Evolutionary conservation across 2,113 vertebrate genomes (phyloP), one percentile per base, ranked within the genome.

Genomic region (Oncorhynchus keta): DNA sequence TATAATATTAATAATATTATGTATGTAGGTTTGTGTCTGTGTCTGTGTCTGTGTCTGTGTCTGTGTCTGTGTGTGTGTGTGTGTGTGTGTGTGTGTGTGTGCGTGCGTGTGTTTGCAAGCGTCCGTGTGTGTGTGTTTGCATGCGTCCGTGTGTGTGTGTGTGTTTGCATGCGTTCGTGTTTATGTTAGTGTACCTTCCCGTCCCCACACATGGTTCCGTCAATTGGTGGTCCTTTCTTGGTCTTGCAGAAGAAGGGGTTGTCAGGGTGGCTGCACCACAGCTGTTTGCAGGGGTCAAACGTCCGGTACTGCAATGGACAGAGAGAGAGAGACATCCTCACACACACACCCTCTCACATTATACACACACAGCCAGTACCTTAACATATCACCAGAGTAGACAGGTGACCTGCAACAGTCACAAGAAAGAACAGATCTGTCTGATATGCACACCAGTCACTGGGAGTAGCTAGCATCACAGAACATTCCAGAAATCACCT

Each of bases 171-270:
- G 28, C 18, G 48, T 65, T 49, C 49, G 49, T 39, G 39, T 7
- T 22, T 18, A 70, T 57, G 67, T 68, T 62, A 67, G 20, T 69
- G 71, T 92, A 99, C 98, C 96, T 98, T 97, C 62, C 96, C 97
- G 48, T 95, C 92, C 0, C 96, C 96, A 73, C 98, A 99, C 93
- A 94, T 96, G 70, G 98, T 99, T 76, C 98, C 98, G 6, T 99
- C 97, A 68, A 99, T 92, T 2, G 98, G 98, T 0, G 98, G 98
- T 3, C 98, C 98, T 92, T 99, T 99, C 93, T 99, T 99, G 75
- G 98, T 99, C 89, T 99, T 99, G 90, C 98, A 99, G 92, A 98
- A 99, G 88, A 98, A 99, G 65, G 97, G 98, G 82, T 98, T 99
- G 87, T 99, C 98, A 0, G 97, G 96, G 85, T 99, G 98, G 89